These are phyloP conservation scores for Bombus difficillimus DNA, from an alignment of 1,140 invertebrate genomes.

Conservation along the genomic window DNA sequence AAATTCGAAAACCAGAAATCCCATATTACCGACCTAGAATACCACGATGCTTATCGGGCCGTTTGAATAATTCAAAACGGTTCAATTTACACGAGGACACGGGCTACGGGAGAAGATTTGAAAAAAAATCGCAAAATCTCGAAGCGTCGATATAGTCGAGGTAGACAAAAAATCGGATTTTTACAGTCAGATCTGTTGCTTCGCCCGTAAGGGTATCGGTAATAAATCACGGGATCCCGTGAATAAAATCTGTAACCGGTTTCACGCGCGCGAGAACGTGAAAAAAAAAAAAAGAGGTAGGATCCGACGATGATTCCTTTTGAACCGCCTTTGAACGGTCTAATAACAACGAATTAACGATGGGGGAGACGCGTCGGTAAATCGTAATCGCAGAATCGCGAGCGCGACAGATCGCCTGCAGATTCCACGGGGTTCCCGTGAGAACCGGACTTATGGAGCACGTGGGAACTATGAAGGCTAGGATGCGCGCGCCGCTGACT, in stretches of 20 bases:
- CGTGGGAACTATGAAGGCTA: constrained; percentile 55
- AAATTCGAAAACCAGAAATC: background rate
- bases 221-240: constrained; percentile 24
- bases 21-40: background rate
- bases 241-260: constrained; percentile 31
- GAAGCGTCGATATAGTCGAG: background rate
- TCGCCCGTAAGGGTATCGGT: background rate
- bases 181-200: background rate
- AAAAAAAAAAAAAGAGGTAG: background rate
- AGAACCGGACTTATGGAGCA: constrained; percentile 53
- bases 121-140: background rate
- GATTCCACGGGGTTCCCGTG: constrained; percentile 30
- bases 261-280: background rate
- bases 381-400: constrained; percentile 25
- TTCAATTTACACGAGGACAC: background rate
- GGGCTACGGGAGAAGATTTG: no score
- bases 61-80: constrained; percentile 2
- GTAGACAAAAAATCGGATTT: background rate
- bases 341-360: constrained; percentile 29
- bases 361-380: background rate
- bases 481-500: constrained; percentile 10
- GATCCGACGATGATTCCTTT: background rate
- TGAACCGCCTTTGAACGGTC: background rate
- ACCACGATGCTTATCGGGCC: background rate
- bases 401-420: constrained; percentile 31